Percentiles rank a stretch among this genome's conserved stretches.
Evolutionary conservation across 2,797 vertebrate species (phyloP).

Genomic region (Oophaga sylvatica): DNA sequence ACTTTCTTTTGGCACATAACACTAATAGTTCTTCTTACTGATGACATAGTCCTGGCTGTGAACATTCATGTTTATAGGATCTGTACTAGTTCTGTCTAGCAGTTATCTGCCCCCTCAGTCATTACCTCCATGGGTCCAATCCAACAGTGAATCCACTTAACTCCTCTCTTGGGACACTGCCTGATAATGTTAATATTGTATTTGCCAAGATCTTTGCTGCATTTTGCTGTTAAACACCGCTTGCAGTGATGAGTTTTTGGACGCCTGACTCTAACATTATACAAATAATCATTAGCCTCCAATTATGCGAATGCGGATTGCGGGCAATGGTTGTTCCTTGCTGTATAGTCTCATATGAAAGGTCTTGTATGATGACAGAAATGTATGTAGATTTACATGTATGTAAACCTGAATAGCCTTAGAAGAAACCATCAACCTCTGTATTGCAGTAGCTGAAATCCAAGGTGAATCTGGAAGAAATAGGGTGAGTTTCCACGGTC

Average conservation of each 20-base stretch:
- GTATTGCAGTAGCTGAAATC: background rate
- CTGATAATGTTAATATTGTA: background rate
- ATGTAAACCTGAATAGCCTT: background rate
- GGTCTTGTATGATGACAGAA: no score
- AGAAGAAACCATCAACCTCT: background rate
- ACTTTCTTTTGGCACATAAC: no score
- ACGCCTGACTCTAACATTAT: background rate
- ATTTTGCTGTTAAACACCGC: background rate
- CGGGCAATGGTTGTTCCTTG: conserved; percentile 7
- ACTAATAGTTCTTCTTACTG: background rate
- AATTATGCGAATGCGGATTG: background rate
- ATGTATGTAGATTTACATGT: background rate
- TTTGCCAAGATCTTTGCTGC: background rate
- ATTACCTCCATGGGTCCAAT: background rate
- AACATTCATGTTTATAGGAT: no score
- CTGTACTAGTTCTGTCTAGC: background rate
- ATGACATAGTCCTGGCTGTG: background rate
- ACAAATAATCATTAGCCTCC: conserved; percentile 21
- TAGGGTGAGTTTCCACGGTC: no score
- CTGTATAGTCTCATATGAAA: background rate
- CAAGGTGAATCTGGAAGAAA: no score
- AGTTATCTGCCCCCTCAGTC: background rate
- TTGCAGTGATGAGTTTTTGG: background rate
- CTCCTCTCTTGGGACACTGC: background rate
- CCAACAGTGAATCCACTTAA: background rate